phyloP scores from a whole-genome alignment of 2,888 invertebrate genomes.

The Andrena dorsata region DNA sequence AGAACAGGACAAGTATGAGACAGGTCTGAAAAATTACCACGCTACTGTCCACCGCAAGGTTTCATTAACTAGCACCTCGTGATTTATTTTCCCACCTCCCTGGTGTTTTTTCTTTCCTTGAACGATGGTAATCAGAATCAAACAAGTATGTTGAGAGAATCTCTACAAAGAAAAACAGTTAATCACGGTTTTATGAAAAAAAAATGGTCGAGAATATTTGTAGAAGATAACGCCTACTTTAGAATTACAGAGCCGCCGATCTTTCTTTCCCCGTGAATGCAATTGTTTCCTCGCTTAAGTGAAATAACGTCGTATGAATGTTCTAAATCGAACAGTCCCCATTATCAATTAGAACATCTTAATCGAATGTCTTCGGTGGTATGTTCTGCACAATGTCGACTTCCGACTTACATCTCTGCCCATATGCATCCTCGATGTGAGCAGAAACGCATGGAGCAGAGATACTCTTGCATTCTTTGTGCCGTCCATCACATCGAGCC shows the following conservation, averaged over 20 bases:
- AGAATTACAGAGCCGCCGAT: not conserved
- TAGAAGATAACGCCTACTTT: not conserved
- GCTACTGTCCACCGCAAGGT: conserved; percentile 67
- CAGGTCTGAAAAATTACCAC: conserved; percentile 78
- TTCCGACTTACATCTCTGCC: not conserved
- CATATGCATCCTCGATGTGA: conserved; percentile 31
- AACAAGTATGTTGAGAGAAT: conserved; percentile 11
- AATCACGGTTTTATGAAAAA: not conserved
- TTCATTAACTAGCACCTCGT: conserved; percentile 79
- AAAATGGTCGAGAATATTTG: not conserved
- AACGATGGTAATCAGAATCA: conserved; percentile 27
- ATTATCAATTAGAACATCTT: conserved; percentile 49
- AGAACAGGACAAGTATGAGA: conserved; percentile 73
- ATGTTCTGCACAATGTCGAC: conserved; percentile 21
- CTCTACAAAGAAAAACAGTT: not conserved
- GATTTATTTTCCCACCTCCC: conserved; percentile 77
- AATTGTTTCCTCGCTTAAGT: not conserved
- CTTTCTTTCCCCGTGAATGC: not conserved
- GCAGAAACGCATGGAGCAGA: conserved; percentile 24
- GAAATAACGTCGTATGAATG: not conserved
- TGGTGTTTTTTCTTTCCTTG: conserved; percentile 1
- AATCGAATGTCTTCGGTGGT: conserved; percentile 31
- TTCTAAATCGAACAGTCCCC: not conserved
- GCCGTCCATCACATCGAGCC: conserved; percentile 32
- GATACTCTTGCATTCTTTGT: conserved; percentile 47